Evolutionary conservation across 2,113 vertebrate genomes (phyloP).

Genomic region (Atractosteus spatula): DNA sequence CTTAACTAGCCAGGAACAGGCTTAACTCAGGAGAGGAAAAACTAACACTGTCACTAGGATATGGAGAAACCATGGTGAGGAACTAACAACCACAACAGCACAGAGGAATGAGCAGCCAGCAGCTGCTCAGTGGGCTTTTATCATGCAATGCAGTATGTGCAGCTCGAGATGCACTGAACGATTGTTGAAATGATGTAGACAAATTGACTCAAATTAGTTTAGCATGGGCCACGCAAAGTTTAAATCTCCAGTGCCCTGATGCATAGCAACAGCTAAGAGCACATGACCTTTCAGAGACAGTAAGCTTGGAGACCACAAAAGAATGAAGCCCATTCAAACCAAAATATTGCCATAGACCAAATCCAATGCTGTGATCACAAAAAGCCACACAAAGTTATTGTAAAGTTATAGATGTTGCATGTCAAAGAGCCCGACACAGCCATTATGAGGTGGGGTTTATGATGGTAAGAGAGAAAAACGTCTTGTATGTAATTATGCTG

Average conservation of each 20-base stretch:
- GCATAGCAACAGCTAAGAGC: constrained; percentile 64
- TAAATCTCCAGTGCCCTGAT: constrained; percentile 59
- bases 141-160: constrained; percentile 58
- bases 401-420: background rate
- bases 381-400: background rate
- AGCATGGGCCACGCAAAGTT: constrained; percentile 71
- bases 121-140: constrained; percentile 68
- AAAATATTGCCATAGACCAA: background rate
- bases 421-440: background rate
- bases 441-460: background rate
- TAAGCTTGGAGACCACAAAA: constrained; percentile 5
- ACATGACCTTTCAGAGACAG: constrained; percentile 4
- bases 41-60: constrained; percentile 79
- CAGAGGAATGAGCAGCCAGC: constrained; percentile 61
- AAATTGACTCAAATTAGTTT: constrained; percentile 83
- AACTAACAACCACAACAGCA: constrained; percentile 57
- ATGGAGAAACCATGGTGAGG: constrained; percentile 79
- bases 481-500: constrained; percentile 43
- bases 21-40: constrained; percentile 65
- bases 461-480: background rate
- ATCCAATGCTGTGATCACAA: background rate
- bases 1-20: constrained; percentile 57
- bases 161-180: constrained; percentile 55
- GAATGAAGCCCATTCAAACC: background rate
- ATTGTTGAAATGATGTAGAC: constrained; percentile 77